Evolutionary conservation across 2,113 vertebrate genomes (phyloP), one percentile per base, ranked within the genome.

Genomic region (Silurus meridionalis): DNA sequence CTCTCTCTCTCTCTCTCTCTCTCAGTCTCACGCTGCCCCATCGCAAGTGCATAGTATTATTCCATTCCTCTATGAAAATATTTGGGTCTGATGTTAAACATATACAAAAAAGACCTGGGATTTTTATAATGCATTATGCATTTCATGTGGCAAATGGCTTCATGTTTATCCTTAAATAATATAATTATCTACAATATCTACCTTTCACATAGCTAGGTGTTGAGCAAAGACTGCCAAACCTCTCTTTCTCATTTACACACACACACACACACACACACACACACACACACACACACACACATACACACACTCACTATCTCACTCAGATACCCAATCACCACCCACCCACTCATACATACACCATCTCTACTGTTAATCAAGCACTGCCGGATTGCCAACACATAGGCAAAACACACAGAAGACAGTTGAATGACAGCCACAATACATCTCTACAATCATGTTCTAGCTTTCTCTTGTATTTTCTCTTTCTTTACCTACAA

Each of bases 361-460:
- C 66, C 14, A 69, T 37, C 28, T 17, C 63, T 23, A 63, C 61
- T 63, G 61, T 23, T 63, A 63, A 63, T 63, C 61, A 63, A 63
- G 61, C 61, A 63, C 61, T 63, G 61, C 61, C 7, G 21, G 61
- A 63, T 21, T 7, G 60, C 60, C 19, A 63, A 63, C 6, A 23
- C 19, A 23, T 63, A 8, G 60, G 60, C 25, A 50, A 50, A 63
- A 77, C 82, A 60, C 72, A 79, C 82, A 63, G 82, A 66, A 87
- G 83, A 60, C 46, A 25, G 48, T 60, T 87, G 86, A 87, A 50
- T 13, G 87, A 87, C 83, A 84, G 77, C 87, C 87, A 85, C 80
- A 75, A 23, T 48, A 88, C 79, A 46, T 83, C 58, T 82, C 78
- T 23, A 64, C 63, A 64, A n/a, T 10, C 9, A 64, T 66, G n/a